Evolutionary conservation across 2,888 invertebrate genomes (phyloP), one percentile per base, ranked within the genome.

Genomic region (Agrotis clavis): DNA sequence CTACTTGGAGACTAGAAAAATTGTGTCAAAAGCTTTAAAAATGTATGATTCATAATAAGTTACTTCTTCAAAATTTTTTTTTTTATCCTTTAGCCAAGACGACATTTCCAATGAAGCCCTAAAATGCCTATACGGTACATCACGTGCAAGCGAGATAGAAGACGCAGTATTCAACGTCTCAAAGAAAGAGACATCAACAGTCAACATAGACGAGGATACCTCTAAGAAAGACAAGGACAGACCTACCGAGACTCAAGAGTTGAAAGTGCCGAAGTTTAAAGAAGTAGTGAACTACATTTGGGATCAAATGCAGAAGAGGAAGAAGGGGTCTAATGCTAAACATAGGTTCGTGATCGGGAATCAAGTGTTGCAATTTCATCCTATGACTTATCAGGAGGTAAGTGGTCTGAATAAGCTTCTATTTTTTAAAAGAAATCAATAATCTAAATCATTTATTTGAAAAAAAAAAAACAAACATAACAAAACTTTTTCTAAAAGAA

Each of bases 81-180:
- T 21, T 7, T 59, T 41, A 0, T 57, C 11, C 63, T 56, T 51
- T 35, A 98, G 98, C 74, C 98, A 98, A 94, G 98, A 98, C 72
- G 98, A 98, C 88, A 97, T 98, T 53, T 97, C 97, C 61, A 96
- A 96, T 7, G 98, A 98, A 94, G 98, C 98, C 0, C 91, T 97
- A 47, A 98, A 98, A 93, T 97, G 97, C 74, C 92, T 99, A 11
- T 98, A 98, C 89, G 98, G 98, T 0, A 97, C 97, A 13, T 96
- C 97, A 0, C 97, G 97, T 13, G 86, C 91, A 0, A 92, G 74
- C 41, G 96, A 96, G 88, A 96, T 96, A 74, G 96, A 96, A 13
- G 95, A 96, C 51, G 94, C 94, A 2, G 96, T 96, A 0, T 96
- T 96, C 85, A 96, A 96, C 78, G 94, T 94, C 2, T 90, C 90